These are phyloP conservation scores for Podarcis muralis DNA, from an alignment of 2,113 vertebrate species.

Conservation along the genomic window DNA sequence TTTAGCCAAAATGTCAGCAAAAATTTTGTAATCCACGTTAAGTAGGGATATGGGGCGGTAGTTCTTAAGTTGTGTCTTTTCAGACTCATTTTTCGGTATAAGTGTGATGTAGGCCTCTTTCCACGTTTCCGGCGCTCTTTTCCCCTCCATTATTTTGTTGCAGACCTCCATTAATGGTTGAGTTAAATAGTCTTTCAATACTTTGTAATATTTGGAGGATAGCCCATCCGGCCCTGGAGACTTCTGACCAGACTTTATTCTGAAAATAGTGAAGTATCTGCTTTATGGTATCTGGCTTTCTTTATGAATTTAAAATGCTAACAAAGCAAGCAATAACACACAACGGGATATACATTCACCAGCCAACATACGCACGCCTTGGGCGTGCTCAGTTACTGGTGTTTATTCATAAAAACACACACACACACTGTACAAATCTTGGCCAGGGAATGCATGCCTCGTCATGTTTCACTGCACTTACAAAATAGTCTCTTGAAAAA, in stretches of 20 bases:
- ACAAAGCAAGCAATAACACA: slow-evolving; percentile 57
- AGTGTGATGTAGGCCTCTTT: too few species aligned
- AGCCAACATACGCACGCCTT: slow-evolving; percentile 54
- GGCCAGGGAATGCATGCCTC: slow-evolving; percentile 28
- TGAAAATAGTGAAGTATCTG: slow-evolving; percentile 32
- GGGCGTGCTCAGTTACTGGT: slow-evolving; percentile 54
- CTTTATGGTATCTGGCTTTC: slow-evolving; percentile 30
- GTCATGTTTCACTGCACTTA: slow-evolving; percentile 1
- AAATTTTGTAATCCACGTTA: too few species aligned
- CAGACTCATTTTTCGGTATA: too few species aligned
- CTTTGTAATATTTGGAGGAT: too few species aligned
- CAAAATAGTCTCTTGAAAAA: neutral
- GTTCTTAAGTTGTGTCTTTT: too few species aligned
- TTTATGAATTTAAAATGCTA: slow-evolving; percentile 58
- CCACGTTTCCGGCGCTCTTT: too few species aligned
- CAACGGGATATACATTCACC: slow-evolving; percentile 39
- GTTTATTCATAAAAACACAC: slow-evolving; percentile 43
- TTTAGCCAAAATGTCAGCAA: too few species aligned
- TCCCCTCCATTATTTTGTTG: too few species aligned
- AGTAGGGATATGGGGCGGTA: too few species aligned
- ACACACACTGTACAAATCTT: slow-evolving; percentile 32
- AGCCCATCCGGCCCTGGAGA: too few species aligned
- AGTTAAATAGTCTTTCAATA: too few species aligned
- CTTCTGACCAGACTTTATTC: slow-evolving; percentile 28
- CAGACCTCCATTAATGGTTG: too few species aligned